Evolutionary conservation across 2,888 invertebrate species (phyloP).

Genomic region (Vesta saturnalis): DNA sequence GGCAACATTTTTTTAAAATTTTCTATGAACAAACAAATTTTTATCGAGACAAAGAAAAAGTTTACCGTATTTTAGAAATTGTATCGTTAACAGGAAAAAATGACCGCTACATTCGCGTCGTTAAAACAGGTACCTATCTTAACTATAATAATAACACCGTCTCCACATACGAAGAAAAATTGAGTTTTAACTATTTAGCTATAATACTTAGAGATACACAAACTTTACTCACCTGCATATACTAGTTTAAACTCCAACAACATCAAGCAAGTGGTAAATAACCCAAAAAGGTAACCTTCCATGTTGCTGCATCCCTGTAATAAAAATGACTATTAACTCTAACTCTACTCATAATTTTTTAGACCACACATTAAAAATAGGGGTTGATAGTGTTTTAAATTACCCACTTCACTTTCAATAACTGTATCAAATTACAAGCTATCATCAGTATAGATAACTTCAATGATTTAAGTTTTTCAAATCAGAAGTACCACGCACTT

Average conservation of each 20-base stretch:
- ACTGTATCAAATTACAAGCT: conserved; percentile 16
- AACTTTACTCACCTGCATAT: conserved; percentile 26
- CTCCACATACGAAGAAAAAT: not conserved
- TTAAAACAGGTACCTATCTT: too few species aligned
- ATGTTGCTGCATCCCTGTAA: conserved; percentile 59
- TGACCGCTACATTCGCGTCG: too few species aligned
- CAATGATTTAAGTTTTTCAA: too few species aligned
- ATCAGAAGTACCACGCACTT: too few species aligned
- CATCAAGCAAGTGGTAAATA: conserved; percentile 31
- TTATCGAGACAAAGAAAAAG: too few species aligned
- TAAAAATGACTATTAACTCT: conserved; percentile 41
- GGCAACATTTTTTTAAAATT: too few species aligned
- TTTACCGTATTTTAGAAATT: too few species aligned
- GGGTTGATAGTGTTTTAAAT: not conserved
- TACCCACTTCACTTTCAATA: conserved; percentile 17
- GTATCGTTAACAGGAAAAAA: too few species aligned
- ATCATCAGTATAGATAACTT: not conserved
- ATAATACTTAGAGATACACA: not conserved
- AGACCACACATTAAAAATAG: conserved; percentile 33
- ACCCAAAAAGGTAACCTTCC: conserved; percentile 44
- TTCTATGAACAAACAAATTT: too few species aligned
- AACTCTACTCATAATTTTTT: not conserved
- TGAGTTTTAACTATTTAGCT: too few species aligned
- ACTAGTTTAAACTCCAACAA: conserved; percentile 32
- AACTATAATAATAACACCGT: too few species aligned